phyloP scores from a whole-genome alignment of 2,888 invertebrate genomes.

The Nomada goodeniana region DNA sequence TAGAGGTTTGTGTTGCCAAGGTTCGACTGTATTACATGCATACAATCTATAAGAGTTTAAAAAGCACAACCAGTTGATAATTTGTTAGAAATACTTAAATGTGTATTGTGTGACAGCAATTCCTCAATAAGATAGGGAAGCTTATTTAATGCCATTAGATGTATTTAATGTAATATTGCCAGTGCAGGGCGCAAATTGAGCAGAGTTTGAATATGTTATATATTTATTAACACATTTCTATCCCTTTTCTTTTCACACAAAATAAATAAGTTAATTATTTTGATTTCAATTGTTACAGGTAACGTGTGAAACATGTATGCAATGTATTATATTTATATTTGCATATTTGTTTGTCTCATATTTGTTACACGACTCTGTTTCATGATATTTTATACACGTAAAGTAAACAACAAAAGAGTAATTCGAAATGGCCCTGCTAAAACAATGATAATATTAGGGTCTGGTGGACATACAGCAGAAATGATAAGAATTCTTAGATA shows the following conservation, averaged over 20 bases:
- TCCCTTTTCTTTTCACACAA: no score
- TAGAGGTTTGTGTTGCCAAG: no score
- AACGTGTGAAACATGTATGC: slow-evolving; percentile 32
- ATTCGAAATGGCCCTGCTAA: slow-evolving; percentile 57
- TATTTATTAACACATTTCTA: background rate
- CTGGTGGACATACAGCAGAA: slow-evolving; percentile 98
- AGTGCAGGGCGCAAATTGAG: no score
- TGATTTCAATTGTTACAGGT: slow-evolving; percentile 49
- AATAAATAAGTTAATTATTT: slow-evolving; percentile 4
- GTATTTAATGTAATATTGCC: no score
- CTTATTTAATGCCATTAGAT: no score
- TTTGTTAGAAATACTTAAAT: no score
- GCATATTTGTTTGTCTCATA: slow-evolving; percentile 24
- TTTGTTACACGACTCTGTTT: slow-evolving; percentile 68
- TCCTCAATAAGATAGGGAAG: no score
- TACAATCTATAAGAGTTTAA: no score
- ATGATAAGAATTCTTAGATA: slow-evolving; percentile 90
- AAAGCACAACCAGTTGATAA: no score
- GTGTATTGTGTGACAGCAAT: no score
- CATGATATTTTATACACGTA: slow-evolving; percentile 64
- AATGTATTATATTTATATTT: slow-evolving; percentile 30
- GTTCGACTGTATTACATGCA: no score
- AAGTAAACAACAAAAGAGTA: slow-evolving; percentile 28
- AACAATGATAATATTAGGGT: slow-evolving; percentile 89
- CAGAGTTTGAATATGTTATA: background rate